Evolutionary conservation across 2,113 vertebrate genomes (phyloP).

Genomic region (Anoplopoma fimbria): DNA sequence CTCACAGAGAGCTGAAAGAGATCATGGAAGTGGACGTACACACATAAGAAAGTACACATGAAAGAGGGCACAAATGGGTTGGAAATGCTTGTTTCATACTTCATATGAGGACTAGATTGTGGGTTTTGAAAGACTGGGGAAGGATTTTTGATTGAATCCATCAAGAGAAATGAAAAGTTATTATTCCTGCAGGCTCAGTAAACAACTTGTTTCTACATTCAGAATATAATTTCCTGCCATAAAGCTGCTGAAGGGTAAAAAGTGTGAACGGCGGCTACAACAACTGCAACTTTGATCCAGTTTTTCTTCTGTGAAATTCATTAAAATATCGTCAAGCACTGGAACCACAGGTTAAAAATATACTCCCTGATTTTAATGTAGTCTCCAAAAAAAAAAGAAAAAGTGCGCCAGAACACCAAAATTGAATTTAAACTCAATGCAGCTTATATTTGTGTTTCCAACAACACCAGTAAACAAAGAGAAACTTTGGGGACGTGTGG

Average conservation of each 20-base stretch:
- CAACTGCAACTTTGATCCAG: background rate
- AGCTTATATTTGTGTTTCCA: background rate
- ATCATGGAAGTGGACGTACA: background rate
- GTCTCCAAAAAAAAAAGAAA: too few relatives aligned
- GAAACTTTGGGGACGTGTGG: too few relatives aligned
- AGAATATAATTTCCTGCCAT: background rate
- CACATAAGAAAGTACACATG: background rate
- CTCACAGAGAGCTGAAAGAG: background rate
- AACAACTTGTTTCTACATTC: background rate
- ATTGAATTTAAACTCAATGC: background rate
- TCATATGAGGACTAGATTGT: conserved; percentile 2
- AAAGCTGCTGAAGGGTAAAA: background rate
- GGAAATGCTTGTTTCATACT: background rate
- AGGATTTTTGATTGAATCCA: background rate
- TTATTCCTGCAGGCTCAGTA: too few relatives aligned
- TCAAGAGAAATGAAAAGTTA: background rate
- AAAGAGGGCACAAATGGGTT: conserved; percentile 3
- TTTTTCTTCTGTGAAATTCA: background rate
- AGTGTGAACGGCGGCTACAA: conserved; percentile 13
- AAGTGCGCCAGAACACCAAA: background rate
- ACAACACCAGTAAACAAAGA: background rate
- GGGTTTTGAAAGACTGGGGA: conserved; percentile 3
- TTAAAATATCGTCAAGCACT: background rate
- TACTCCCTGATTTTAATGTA: background rate
- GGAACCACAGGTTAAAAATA: background rate